These are phyloP conservation scores for Tromatobia lineatoria DNA, from an alignment of 2,888 invertebrate genomes.

Conservation along the genomic window DNA sequence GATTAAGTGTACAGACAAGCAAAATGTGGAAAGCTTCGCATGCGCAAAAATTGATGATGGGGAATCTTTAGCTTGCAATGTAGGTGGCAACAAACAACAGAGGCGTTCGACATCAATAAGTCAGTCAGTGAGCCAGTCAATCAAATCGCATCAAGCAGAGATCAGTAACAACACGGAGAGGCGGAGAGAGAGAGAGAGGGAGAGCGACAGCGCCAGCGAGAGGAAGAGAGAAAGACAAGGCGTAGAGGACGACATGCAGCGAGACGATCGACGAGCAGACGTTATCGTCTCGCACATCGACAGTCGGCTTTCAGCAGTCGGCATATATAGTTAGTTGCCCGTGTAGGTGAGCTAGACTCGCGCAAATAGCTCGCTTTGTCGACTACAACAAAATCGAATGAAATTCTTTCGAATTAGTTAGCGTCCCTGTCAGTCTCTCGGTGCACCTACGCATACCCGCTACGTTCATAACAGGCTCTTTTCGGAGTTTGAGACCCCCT, in stretches of 20 bases:
- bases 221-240: conserved; percentile 45
- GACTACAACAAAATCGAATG: conserved; percentile 5
- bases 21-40: no score
- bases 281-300: conserved; percentile 84
- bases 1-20: no score
- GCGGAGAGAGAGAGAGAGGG: conserved; percentile 41
- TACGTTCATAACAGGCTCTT: conserved; percentile 82
- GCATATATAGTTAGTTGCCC: neutral
- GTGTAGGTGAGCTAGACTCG: conserved; percentile 13
- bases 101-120: conserved; percentile 77
- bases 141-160: conserved; percentile 70
- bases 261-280: conserved; percentile 74
- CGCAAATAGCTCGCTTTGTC: conserved; percentile 41
- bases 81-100: conserved; percentile 3
- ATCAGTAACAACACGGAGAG: conserved; percentile 38
- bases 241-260: conserved; percentile 79
- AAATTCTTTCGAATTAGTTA: conserved; percentile 69
- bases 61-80: neutral
- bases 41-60: neutral
- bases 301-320: conserved; percentile 80
- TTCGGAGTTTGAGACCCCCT: conserved; percentile 77
- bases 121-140: conserved; percentile 75
- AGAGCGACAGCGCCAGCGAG: conserved; percentile 80
- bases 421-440: conserved; percentile 43
- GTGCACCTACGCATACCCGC: conserved; percentile 77